These are phyloP conservation scores for Homalodisca vitripennis DNA, from an alignment of 1,140 invertebrate species.

Conservation along the genomic window DNA sequence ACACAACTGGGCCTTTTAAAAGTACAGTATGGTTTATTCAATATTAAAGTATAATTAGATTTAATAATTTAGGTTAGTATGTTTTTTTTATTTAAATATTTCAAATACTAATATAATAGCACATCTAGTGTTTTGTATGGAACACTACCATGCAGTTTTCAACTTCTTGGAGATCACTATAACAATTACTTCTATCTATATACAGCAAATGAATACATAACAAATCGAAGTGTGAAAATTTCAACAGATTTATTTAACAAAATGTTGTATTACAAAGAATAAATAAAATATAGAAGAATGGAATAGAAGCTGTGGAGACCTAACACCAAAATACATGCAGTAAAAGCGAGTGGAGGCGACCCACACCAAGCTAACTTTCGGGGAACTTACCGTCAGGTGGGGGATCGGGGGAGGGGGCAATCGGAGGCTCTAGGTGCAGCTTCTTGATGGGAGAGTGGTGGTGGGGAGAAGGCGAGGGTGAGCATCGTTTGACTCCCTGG, in stretches of 20 bases:
- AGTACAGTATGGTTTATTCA: no score
- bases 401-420: constrained; percentile 29
- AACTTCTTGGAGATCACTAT: no score
- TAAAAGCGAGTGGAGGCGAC: background rate
- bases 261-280: background rate
- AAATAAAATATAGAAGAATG: background rate
- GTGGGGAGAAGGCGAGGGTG: constrained; percentile 7
- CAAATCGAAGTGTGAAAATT: no score
- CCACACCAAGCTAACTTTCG: background rate
- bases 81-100: no score
- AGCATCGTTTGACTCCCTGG: constrained; percentile 30
- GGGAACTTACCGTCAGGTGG: constrained; percentile 38
- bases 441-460: constrained; percentile 36
- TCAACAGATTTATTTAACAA: background rate
- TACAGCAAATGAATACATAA: no score
- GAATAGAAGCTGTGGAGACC: background rate
- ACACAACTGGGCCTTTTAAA: no score
- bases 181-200: no score
- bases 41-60: no score
- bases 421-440: constrained; percentile 33
- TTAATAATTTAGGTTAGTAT: no score
- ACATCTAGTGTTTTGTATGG: no score
- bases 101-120: no score
- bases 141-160: no score
- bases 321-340: background rate